These are phyloP conservation scores for Sitta europaea DNA, from an alignment of 2,113 vertebrate species.

Conservation along the genomic window DNA sequence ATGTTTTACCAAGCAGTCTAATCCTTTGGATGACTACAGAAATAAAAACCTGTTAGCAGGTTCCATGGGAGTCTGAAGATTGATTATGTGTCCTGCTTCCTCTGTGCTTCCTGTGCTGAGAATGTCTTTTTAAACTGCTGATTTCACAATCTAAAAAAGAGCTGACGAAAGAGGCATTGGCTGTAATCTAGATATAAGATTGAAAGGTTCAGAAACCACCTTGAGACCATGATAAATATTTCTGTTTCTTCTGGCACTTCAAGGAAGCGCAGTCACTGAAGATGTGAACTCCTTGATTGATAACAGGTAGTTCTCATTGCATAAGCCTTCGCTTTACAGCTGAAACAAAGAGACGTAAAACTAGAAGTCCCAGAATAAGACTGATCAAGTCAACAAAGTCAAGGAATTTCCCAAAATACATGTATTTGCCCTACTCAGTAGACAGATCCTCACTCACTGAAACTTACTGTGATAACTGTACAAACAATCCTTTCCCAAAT, in stretches of 20 bases:
- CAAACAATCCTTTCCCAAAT: not conserved
- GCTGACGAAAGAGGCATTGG: not conserved
- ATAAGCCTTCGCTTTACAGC: not conserved
- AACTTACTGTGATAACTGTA: not conserved
- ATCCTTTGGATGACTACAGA: not conserved
- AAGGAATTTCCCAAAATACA: not conserved
- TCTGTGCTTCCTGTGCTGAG: not conserved
- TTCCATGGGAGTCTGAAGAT: constrained; percentile 6
- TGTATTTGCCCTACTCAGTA: not conserved
- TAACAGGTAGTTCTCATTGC: not conserved
- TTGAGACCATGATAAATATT: constrained; percentile 37
- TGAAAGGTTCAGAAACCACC: constrained; percentile 36
- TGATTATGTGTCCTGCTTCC: constrained; percentile 34
- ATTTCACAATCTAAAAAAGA: not conserved
- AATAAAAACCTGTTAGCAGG: constrained; percentile 11
- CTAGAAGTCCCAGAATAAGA: not conserved
- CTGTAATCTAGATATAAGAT: not conserved
- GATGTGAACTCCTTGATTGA: not conserved
- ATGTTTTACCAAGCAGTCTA: not conserved
- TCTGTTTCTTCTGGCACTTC: constrained; percentile 1
- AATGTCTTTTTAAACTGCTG: constrained; percentile 47
- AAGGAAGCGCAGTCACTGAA: not conserved
- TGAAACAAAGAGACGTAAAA: not conserved
- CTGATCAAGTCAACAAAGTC: not conserved
- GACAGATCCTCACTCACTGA: not conserved